Evolutionary conservation across 92 coral and sea anemone species (phyloP), one percentile per base, ranked within the genome.

Genomic region (Epizoanthus ramosus): DNA sequence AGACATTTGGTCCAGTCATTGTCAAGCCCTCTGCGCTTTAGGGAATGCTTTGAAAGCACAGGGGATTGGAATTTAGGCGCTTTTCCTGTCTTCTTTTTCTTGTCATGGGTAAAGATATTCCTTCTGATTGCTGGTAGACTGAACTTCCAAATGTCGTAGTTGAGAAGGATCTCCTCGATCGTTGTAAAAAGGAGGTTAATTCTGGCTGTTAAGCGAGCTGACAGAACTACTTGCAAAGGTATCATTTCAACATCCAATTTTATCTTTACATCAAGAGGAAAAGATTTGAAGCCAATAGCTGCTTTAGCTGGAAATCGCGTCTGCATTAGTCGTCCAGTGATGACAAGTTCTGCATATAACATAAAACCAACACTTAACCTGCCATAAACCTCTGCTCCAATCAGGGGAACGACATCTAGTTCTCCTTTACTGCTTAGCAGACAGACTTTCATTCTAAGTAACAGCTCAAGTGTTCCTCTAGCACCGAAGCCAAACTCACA

Each of bases 1-100:
- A 57, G 17, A 17, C 61, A 57, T 15, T 57, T 57, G 4, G 19
- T n/a, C 61, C 61, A 57, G 4, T n/a, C 61, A 57, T 57, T 19
- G 18, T 57, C 18, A n/a, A 57, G 61, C 61, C 21, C 61, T 57
- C 21, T 57, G 21, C 21, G 61, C 4, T 4, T n/a, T 15, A 57
- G 61, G 18, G 21, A 57, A 57, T 57, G 61, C 61, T 57, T 15
- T n/a, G 61, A 57, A 8, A 57, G 61, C 18, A 57, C 61, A n/a
- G 61, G 61, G 21, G 61, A 57, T n/a, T 57, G 61, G 61, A 57
- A 57, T 57, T 57, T 57, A 8, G 61, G 61, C 14, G 61, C 61
- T 57, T 57, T 57, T 57, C 61, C 61, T 57, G 61, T 57, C 61
- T 57, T 57, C 21, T 57, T 57, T n/a, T 57, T 57, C 61, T 57